phyloP scores from a whole-genome alignment of 2,113 vertebrate genomes.

The Eidolon helvum region DNA sequence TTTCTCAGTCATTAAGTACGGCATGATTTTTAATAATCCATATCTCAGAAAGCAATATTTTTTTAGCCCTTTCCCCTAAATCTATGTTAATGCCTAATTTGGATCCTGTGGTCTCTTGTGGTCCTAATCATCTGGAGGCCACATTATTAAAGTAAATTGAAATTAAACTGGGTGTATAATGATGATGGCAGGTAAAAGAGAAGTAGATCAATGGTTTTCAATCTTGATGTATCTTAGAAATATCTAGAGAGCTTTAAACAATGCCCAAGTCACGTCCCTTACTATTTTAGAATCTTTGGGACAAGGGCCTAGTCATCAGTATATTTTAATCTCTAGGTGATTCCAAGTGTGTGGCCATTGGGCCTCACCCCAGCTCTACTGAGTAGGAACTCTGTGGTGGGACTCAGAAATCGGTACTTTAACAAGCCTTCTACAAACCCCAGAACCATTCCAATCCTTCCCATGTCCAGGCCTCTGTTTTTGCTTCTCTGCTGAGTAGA shows the following conservation, averaged over 20 bases:
- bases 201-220: neutral
- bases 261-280: neutral
- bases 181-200: neutral
- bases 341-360: neutral
- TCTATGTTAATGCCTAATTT: conserved; percentile 3
- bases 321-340: neutral
- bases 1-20: conserved; percentile 33
- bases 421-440: neutral
- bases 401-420: neutral
- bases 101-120: neutral
- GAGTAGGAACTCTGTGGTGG: neutral
- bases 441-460: neutral
- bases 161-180: neutral
- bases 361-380: neutral
- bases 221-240: neutral
- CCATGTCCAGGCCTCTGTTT: neutral
- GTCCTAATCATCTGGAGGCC: neutral
- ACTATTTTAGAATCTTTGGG: neutral
- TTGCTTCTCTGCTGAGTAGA: neutral
- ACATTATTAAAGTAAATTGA: neutral
- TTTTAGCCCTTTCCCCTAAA: neutral
- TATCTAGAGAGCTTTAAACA: neutral
- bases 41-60: neutral
- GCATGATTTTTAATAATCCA: neutral
- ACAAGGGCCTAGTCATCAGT: neutral